A percentile compares a stretch with the other conserved stretches of the same genome.
Evolutionary conservation across 92 coral and sea anemone genomes (phyloP).

Genomic region (Pocillopora grandis): DNA sequence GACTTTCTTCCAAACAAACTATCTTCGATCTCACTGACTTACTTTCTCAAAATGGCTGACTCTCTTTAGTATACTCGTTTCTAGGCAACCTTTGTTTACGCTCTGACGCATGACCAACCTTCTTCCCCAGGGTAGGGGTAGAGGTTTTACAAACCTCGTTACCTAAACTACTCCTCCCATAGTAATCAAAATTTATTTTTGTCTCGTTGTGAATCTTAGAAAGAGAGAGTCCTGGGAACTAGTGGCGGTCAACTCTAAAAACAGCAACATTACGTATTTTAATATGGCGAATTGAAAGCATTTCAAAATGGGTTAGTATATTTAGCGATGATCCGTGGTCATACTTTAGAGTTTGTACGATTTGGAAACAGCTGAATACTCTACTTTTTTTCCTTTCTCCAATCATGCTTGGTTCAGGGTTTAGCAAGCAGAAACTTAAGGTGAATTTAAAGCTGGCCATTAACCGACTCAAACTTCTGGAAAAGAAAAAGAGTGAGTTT

Average conservation of each 20-base stretch:
- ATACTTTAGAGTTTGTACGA: conserved; percentile 16
- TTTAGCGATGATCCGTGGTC: conserved; percentile 50
- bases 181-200: background rate
- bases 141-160: too few species aligned
- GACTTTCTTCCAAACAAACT: background rate
- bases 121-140: conserved; percentile 18
- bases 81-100: conserved; percentile 42
- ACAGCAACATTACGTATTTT: conserved; percentile 49
- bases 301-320: conserved; percentile 64
- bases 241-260: conserved; percentile 31
- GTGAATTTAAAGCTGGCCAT: conserved; percentile 89
- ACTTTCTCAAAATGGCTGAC: conserved; percentile 41
- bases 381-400: conserved; percentile 22
- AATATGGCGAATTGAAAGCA: conserved; percentile 68
- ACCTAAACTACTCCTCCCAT: conserved; percentile 18
- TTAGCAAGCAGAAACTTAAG: conserved; percentile 90
- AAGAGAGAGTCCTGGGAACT: background rate
- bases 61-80: conserved; percentile 16
- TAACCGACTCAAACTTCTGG: conserved; percentile 91
- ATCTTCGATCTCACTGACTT: background rate
- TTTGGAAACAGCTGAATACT: conserved; percentile 27
- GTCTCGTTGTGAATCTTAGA: conserved; percentile 14
- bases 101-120: background rate
- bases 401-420: conserved; percentile 72
- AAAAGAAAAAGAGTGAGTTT: conserved; percentile 94